These are phyloP conservation scores for Escarpia spicata DNA, from an alignment of 2,888 invertebrate species.

Conservation along the genomic window DNA sequence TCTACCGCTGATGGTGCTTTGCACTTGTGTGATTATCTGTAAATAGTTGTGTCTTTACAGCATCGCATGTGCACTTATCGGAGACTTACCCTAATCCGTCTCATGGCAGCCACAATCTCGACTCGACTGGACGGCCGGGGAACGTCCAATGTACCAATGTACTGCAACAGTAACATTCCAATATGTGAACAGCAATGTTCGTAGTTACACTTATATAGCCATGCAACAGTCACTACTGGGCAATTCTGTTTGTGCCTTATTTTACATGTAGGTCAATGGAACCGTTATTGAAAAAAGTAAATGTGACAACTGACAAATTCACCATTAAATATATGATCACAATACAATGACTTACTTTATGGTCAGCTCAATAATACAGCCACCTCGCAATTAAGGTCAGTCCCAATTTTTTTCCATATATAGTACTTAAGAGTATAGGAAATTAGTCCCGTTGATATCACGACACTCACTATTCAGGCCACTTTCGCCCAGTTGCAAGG, in stretches of 20 bases:
- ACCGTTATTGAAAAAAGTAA: too few relatives aligned
- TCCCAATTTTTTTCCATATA: too few relatives aligned
- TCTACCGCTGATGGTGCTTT: not conserved
- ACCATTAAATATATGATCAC: too few relatives aligned
- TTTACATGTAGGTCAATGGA: not conserved
- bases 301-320: too few relatives aligned
- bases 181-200: not conserved
- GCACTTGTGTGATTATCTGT: not conserved
- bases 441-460: too few relatives aligned
- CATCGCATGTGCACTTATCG: not conserved
- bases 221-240: not conserved
- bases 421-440: too few relatives aligned
- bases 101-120: constrained; percentile 99
- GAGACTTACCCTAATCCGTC: constrained; percentile 89
- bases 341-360: too few relatives aligned
- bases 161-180: constrained; percentile 73
- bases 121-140: constrained; percentile 94
- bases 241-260: not conserved
- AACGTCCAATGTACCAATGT: constrained; percentile 97
- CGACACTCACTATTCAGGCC: too few relatives aligned
- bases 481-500: too few relatives aligned
- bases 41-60: not conserved
- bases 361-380: too few relatives aligned
- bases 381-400: too few relatives aligned
- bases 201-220: not conserved